phyloP scores from a whole-genome alignment of 2,113 vertebrate genomes.

The Platichthys stellatus region DNA sequence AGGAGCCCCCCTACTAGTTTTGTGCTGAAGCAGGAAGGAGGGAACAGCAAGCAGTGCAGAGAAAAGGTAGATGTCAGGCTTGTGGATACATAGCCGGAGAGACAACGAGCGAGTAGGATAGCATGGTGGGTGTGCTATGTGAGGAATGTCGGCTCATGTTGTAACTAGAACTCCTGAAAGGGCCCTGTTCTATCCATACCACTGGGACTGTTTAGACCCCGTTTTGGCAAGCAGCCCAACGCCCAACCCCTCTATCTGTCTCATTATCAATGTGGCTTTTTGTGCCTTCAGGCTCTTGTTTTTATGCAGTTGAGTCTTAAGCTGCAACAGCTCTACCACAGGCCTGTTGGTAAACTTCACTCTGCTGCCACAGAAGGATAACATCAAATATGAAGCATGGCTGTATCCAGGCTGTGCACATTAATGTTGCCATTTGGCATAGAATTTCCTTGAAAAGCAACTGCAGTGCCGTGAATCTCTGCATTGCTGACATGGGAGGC shows the following conservation, averaged over 20 bases:
- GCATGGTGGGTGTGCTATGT: conserved; percentile 79
- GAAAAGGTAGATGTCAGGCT: conserved; percentile 28
- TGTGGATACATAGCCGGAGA: neutral
- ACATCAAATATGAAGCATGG: neutral
- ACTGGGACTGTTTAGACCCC: conserved; percentile 66
- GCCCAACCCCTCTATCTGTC: conserved; percentile 55
- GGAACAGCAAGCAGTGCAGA: neutral
- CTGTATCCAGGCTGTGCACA: neutral
- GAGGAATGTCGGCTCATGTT: conserved; percentile 82
- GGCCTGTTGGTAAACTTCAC: neutral
- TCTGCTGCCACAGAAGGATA: neutral
- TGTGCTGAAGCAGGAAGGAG: conserved; percentile 12
- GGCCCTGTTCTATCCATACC: conserved; percentile 64
- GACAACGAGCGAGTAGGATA: conserved; percentile 52
- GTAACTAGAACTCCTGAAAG: conserved; percentile 81
- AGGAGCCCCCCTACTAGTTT: conserved; percentile 40
- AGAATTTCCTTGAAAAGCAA: too few species aligned
- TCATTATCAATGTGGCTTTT: conserved; percentile 47
- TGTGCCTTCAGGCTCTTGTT: conserved; percentile 47
- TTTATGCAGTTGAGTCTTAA: conserved; percentile 12
- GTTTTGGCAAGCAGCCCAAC: conserved; percentile 58
- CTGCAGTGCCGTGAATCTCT: too few species aligned
- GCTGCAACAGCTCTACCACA: neutral
- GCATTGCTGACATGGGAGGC: too few species aligned
- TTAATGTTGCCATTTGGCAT: neutral